Base-by-base conservation (phyloP, 2,797 vertebrate genomes). In the Hemitrygon akajei region DNA sequence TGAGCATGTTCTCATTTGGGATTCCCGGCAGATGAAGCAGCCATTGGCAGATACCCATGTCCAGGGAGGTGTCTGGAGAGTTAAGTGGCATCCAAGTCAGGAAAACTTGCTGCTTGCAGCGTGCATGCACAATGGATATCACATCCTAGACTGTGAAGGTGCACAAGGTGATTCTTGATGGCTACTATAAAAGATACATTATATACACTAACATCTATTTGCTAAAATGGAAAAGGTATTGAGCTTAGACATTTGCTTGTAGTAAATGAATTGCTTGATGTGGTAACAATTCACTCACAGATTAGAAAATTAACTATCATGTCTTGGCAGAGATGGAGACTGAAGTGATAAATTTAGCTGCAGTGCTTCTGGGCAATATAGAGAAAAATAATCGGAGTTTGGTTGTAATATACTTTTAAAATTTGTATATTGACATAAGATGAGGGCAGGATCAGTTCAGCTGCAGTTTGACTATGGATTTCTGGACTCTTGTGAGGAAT, bases 121-220 rank as follows among this genome's bases (percentile, higher is more conserved):
- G 77, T 99, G 98, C 94, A 99, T 99, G 99, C 98, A 98, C 95
- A 96, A 97, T 0, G 98, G 98, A 94, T 98, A 99, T 95, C 98
- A 97, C 82, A 96, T 99, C 94, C 97, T 99, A 0, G 95, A 98
- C 96, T 98, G 98, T 95, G 95, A 94, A 0, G 94, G 94, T 1
- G 95, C 95, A 30, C 10, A 94, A 40, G 96, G 96, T 97, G 94
- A 96, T 96, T 94, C 22, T 80, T 18, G 30, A 47, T 2, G 0
- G 1, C 47, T 71, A 47, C 60, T 25, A 34, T 34, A 69, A 84
- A 84, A 69, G 18, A 7, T 10, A n/a, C 20, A 22, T 89, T n/a
- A 22, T 37, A 89, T 69, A 69, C 34, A 7, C n/a, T 63, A n/a
- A 66, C 11, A 16, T 66, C 0, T 20, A 87, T 30, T 63, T 34